Conservation (phyloP, 2,797 vertebrate genomes). For the Falco rusticolus region DNA sequence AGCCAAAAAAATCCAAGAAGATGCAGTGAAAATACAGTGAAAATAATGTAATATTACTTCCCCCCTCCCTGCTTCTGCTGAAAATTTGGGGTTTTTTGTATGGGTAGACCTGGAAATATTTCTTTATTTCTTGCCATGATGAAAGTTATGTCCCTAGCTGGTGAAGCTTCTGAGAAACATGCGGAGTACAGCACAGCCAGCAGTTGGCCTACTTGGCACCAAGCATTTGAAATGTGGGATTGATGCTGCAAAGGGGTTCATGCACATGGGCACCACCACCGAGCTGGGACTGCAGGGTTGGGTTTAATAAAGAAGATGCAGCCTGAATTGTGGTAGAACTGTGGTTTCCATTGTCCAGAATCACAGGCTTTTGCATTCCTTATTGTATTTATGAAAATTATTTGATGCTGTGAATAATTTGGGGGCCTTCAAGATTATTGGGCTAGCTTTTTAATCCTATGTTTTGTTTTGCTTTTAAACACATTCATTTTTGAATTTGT, state of each 20-base stretch:
- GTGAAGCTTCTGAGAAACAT: background rate
- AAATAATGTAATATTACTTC: background rate
- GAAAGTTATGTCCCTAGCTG: background rate
- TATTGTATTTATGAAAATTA: background rate
- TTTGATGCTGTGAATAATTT: slow-evolving; percentile 14
- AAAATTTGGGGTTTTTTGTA: background rate
- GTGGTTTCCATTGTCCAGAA: slow-evolving; percentile 3
- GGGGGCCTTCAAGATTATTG: background rate
- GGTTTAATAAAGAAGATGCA: background rate
- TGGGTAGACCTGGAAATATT: background rate
- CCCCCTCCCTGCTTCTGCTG: accelerated
- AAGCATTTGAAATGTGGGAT: background rate
- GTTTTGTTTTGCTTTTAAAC: slow-evolving; percentile 25
- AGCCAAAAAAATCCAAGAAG: background rate
- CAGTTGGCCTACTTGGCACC: background rate
- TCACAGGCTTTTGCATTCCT: background rate
- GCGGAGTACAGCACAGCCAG: background rate
- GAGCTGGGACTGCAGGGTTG: background rate
- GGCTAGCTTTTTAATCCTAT: background rate
- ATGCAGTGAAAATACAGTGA: background rate
- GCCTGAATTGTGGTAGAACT: background rate
- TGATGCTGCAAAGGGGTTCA: background rate
- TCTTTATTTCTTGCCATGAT: background rate
- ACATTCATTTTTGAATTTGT: slow-evolving; percentile 5
- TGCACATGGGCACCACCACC: background rate